phyloP scores from a whole-genome alignment of 2,888 invertebrate species.

The Drosophila histrio region DNA sequence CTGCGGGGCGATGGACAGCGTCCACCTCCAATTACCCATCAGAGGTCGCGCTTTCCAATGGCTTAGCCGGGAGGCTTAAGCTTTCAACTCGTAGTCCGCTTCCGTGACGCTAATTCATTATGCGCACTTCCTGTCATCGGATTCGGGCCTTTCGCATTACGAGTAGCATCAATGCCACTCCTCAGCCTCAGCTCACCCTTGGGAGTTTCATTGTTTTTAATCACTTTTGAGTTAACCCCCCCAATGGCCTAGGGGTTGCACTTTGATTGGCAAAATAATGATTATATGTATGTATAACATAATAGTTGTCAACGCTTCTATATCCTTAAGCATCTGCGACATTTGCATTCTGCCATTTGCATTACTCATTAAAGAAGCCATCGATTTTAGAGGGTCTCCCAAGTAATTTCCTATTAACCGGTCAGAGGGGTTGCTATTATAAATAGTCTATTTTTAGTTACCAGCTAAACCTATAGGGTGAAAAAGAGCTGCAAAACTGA shows the following conservation, averaged over 20 bases:
- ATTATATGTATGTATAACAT: slow-evolving; percentile 34
- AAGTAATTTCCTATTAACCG: background rate
- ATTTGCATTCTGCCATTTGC: slow-evolving; percentile 42
- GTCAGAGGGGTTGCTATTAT: background rate
- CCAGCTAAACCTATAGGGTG: background rate
- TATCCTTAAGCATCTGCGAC: slow-evolving; percentile 5
- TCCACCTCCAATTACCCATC: slow-evolving; percentile 19
- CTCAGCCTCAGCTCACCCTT: background rate
- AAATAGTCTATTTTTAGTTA: slow-evolving; percentile 21
- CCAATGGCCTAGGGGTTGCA: slow-evolving; percentile 22
- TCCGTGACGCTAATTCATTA: slow-evolving; percentile 74
- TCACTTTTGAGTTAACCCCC: slow-evolving; percentile 56
- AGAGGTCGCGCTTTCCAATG: slow-evolving; percentile 7
- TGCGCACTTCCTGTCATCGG: slow-evolving; percentile 73
- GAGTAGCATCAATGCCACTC: background rate
- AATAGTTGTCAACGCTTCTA: slow-evolving; percentile 44
- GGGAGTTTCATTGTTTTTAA: slow-evolving; percentile 67
- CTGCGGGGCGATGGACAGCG: slow-evolving; percentile 11
- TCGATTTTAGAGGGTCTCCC: slow-evolving; percentile 11
- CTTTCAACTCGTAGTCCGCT: slow-evolving; percentile 45
- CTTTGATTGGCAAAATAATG: slow-evolving; percentile 58
- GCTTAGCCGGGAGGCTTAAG: slow-evolving; percentile 24
- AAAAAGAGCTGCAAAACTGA: background rate
- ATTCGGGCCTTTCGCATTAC: slow-evolving; percentile 5
- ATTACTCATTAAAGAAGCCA: slow-evolving; percentile 35